Conservation (phyloP, 2,113 vertebrate species). For the Trematomus loennbergii region DNA sequence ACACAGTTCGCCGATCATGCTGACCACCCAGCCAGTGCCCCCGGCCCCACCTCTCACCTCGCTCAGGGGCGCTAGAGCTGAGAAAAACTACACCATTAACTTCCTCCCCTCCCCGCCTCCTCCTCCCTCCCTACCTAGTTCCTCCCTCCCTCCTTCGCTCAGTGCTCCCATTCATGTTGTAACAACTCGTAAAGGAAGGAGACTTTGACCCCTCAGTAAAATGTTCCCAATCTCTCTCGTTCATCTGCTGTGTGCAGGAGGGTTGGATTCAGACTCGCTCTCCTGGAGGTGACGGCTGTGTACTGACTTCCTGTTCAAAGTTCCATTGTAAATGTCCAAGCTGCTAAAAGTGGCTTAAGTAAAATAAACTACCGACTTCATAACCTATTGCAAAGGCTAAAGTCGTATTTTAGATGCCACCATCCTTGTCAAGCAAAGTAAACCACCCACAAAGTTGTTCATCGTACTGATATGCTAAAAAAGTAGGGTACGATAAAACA, state of each 20-base stretch:
- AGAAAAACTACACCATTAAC: slow-evolving; percentile 82
- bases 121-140: slow-evolving; percentile 42
- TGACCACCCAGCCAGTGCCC: slow-evolving; percentile 84
- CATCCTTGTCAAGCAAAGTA: background rate
- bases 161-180: slow-evolving; percentile 83
- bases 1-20: slow-evolving; percentile 55
- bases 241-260: slow-evolving; percentile 57
- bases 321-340: slow-evolving; percentile 48
- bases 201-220: slow-evolving; percentile 85
- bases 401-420: slow-evolving; percentile 4
- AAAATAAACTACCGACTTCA: slow-evolving; percentile 41
- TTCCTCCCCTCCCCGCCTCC: slow-evolving; percentile 71
- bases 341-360: slow-evolving; percentile 42
- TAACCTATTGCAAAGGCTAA: background rate
- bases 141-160: slow-evolving; percentile 46
- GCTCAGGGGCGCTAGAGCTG: slow-evolving; percentile 71
- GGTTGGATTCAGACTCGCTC: slow-evolving; percentile 40
- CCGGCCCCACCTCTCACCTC: slow-evolving; percentile 78
- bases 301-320: slow-evolving; percentile 60
- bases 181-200: slow-evolving; percentile 85
- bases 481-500: background rate
- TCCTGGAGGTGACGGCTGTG: slow-evolving; percentile 22
- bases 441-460: background rate
- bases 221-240: slow-evolving; percentile 61
- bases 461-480: background rate